Percentiles rank a stretch among this genome's conserved stretches.
Conservation (phyloP, 2,888 invertebrate genomes). For the Dynastes hyllus region DNA sequence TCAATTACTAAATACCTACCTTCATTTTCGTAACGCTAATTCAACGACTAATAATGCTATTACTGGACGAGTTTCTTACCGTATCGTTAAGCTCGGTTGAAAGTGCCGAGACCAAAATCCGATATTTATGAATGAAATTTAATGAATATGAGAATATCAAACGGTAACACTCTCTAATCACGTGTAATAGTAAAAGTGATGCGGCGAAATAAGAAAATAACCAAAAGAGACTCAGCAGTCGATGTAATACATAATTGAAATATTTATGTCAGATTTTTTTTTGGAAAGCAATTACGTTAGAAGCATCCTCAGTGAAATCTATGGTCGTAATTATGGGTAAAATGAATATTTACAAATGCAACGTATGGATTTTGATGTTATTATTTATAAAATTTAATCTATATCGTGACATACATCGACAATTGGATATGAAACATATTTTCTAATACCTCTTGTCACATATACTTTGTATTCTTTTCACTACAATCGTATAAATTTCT, state of each 20-base stretch:
- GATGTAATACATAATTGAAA: neutral
- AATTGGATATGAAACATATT: constrained; percentile 27
- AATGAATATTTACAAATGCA: neutral
- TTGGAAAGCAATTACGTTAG: constrained; percentile 1
- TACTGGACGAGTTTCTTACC: constrained; percentile 8
- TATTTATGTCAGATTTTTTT: constrained; percentile 10
- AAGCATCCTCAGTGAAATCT: neutral
- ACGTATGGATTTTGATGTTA: neutral
- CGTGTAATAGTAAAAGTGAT: constrained; percentile 47
- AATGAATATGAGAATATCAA: constrained; percentile 26
- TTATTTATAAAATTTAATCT: constrained; percentile 17
- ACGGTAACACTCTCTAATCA: constrained; percentile 41
- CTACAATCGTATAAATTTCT: constrained; percentile 48
- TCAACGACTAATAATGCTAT: constrained; percentile 7
- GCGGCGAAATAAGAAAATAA: constrained; percentile 47
- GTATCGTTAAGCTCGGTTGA: constrained; percentile 5
- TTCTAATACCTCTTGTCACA: constrained; percentile 46
- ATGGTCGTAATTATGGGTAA: neutral
- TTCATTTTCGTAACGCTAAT: constrained; percentile 9
- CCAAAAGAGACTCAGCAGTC: constrained; percentile 27
- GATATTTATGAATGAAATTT: constrained; percentile 26
- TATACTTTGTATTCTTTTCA: constrained; percentile 47
- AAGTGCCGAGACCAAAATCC: constrained; percentile 19
- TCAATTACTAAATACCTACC: neutral
- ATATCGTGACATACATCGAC: constrained; percentile 27